These are phyloP conservation scores for Drosophila melanica DNA, from an alignment of 1,140 invertebrate genomes.

Conservation along the genomic window DNA sequence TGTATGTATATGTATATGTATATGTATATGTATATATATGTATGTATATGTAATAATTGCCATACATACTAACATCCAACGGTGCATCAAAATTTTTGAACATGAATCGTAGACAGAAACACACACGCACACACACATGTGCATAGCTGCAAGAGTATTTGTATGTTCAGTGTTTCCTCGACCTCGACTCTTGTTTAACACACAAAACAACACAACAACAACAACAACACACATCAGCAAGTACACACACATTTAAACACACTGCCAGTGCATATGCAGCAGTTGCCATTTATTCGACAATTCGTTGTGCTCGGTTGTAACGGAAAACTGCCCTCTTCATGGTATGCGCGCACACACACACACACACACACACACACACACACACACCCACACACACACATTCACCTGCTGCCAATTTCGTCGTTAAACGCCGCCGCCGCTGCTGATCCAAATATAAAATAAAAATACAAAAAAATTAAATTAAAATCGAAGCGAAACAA, in stretches of 20 bases:
- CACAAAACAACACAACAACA: slow-evolving; percentile 3
- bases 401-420: slow-evolving; percentile 37
- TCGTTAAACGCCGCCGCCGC: slow-evolving; percentile 39
- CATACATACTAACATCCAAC: slow-evolving; percentile 1
- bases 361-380: not conserved
- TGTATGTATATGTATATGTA: not conserved
- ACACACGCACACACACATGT: not conserved
- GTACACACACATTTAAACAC: slow-evolving; percentile 14
- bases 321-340: slow-evolving; percentile 29
- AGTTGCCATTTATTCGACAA: slow-evolving; percentile 31
- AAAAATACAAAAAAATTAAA: slow-evolving; percentile 12
- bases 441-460: slow-evolving; percentile 26
- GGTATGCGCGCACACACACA: slow-evolving; percentile 9
- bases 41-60: slow-evolving; percentile 9
- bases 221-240: slow-evolving; percentile 8
- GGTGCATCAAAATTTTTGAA: slow-evolving; percentile 9
- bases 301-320: slow-evolving; percentile 41
- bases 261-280: slow-evolving; percentile 14
- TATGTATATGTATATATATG: slow-evolving; percentile 1
- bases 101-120: slow-evolving; percentile 14
- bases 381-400: slow-evolving; percentile 9
- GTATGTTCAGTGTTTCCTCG: slow-evolving; percentile 27
- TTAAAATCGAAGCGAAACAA: not conserved
- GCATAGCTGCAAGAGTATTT: slow-evolving; percentile 32
- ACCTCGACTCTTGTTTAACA: slow-evolving; percentile 7